Evolutionary conservation across 2,113 vertebrate species (phyloP), one percentile per base, ranked within the genome.

Genomic region (Myotis brandtii): DNA sequence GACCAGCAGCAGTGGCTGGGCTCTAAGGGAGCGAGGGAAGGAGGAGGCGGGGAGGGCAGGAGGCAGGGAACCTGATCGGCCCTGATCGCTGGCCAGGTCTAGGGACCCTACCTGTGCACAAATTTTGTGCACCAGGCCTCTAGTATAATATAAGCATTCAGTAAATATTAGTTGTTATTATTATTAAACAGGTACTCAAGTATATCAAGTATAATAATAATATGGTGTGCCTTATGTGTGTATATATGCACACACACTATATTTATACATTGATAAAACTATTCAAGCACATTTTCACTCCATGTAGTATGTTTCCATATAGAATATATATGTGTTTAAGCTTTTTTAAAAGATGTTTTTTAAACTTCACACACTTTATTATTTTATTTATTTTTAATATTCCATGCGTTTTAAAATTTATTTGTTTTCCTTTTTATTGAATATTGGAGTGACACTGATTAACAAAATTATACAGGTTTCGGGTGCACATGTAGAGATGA

Each of bases 251-350:
- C 37, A 81, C 9, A 84, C 11, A 77, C 43, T 66, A 17, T 17
- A 16, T 89, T 56, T 73, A 37, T 46, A 6, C 43, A 90, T 13
- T 37, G 50, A 14, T 66, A 79, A 46, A 27, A 95, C n/a, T 70
- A 52, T 70, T 86, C 37, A 62, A 76, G 37, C 23, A 92, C 10
- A 64, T 93, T 52, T 91, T 91, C 52, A 69, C 21, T 89, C 32
- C 21, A 37, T 80, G 73, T 91, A 79, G 13, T 86, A 21, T 93
- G 46, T 96, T 75, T 83, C 32, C 40, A 37, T 70, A 17, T 86
- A 25, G 2, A 89, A n/a, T 48, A 67, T 52, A 76, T 90, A 40
- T 5, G 23, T 32, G 50, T 89, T 86, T 34, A 87, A 73, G 46
- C 40, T 82, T 32, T 30, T 66, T 32, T 16, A 32, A 32, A 32